Percentiles rank a stretch among this genome's conserved stretches.
These are phyloP conservation scores for Epizoanthus ramosus DNA, from an alignment of 92 coral and sea anemone genomes.

Conservation along the genomic window DNA sequence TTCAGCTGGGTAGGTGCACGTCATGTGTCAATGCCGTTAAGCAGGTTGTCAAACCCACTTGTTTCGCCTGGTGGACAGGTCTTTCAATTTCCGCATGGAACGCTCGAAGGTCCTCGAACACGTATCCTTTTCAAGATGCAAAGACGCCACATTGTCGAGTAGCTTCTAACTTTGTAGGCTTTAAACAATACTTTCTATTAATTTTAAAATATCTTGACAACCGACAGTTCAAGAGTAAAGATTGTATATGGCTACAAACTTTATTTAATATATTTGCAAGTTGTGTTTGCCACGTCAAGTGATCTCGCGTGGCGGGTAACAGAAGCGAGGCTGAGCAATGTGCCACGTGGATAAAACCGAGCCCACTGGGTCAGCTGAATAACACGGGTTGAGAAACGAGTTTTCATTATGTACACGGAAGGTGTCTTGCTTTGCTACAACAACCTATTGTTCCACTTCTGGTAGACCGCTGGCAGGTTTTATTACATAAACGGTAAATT, in stretches of 20 bases:
- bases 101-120: no score
- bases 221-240: background rate
- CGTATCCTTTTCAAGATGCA: no score
- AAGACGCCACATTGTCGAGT: background rate
- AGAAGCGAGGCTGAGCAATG: background rate
- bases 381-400: conserved; percentile 28
- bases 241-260: background rate
- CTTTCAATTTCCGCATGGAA: no score
- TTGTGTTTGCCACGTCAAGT: conserved; percentile 43
- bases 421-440: conserved; percentile 25
- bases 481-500: conserved; percentile 24
- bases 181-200: background rate
- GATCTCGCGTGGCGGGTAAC: conserved; percentile 25
- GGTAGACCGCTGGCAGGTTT: conserved; percentile 33
- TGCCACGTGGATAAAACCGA: conserved; percentile 21
- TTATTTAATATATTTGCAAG: background rate
- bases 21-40: no score
- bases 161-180: background rate
- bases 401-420: conserved; percentile 43
- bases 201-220: conserved; percentile 14
- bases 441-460: conserved; percentile 8
- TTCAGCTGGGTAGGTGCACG: no score
- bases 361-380: conserved; percentile 11
- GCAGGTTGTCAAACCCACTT: no score
- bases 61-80: no score